phyloP scores from a whole-genome alignment of 1,140 invertebrate species.

The Pygmarrhopalites habei region DNA sequence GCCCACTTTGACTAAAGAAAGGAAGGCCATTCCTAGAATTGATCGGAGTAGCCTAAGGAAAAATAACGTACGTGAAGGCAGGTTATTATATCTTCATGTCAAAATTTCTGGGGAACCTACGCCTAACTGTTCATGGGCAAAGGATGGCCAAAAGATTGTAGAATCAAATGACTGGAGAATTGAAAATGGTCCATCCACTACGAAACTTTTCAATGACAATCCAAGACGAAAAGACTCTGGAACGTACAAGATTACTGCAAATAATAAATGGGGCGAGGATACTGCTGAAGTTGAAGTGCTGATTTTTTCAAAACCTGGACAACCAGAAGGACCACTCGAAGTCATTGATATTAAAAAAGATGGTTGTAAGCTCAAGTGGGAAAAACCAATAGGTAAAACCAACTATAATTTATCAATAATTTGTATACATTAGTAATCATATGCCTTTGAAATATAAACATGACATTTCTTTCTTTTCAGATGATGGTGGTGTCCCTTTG shows the following conservation, averaged over 20 bases:
- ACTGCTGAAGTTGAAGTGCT: constrained; percentile 84
- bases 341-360: constrained; percentile 93
- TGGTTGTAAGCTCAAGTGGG: constrained; percentile 93
- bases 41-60: constrained; percentile 70
- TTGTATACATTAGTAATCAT: neutral
- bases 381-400: constrained; percentile 66
- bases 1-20: constrained; percentile 70
- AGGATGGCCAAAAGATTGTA: constrained; percentile 55
- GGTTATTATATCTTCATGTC: constrained; percentile 76
- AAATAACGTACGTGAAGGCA: constrained; percentile 71
- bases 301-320: constrained; percentile 67
- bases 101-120: constrained; percentile 85
- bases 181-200: constrained; percentile 78
- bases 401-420: too few relatives aligned
- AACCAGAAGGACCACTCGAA: constrained; percentile 89
- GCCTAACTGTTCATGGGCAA: constrained; percentile 68
- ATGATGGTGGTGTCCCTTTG: constrained; percentile 93
- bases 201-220: constrained; percentile 73
- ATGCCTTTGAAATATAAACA: too few relatives aligned
- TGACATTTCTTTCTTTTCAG: too few relatives aligned
- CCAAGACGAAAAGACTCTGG: constrained; percentile 77
- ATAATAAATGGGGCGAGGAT: constrained; percentile 80
- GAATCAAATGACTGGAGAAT: constrained; percentile 54
- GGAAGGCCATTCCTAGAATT: constrained; percentile 90
- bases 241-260: constrained; percentile 73